These are phyloP conservation scores for Psittacula cyanocephala DNA, from an alignment of 2,113 vertebrate species.

Conservation along the genomic window DNA sequence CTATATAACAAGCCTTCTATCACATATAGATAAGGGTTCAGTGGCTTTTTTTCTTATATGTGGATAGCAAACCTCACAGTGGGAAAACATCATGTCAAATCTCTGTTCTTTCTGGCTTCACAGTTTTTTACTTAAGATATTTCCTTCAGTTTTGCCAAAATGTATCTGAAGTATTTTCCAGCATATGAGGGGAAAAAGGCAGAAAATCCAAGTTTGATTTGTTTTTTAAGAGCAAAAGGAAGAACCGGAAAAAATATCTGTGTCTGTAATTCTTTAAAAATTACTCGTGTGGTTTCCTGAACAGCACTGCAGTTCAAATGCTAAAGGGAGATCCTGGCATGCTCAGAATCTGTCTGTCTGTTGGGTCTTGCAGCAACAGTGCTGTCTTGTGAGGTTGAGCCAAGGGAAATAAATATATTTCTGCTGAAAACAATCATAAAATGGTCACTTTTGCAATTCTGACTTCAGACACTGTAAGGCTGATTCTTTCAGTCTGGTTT, in stretches of 20 bases:
- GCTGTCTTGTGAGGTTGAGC: not conserved
- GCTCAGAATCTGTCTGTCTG: not conserved
- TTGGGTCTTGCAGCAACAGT: not conserved
- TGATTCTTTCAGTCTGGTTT: not conserved
- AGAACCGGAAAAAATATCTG: not conserved
- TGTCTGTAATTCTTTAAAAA: conserved; percentile 14
- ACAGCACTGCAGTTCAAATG: not conserved
- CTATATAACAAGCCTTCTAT: not conserved
- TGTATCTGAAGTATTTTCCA: not conserved
- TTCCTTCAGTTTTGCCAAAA: conserved; percentile 41
- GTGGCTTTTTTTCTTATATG: not conserved
- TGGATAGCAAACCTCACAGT: not conserved
- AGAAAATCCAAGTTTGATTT: not conserved
- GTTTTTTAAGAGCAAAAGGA: not conserved
- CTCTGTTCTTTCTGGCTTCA: not conserved
- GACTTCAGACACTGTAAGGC: not conserved
- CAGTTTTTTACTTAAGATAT: not conserved
- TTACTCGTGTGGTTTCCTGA: not conserved
- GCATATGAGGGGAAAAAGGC: not conserved
- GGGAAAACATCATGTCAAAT: not conserved
- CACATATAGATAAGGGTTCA: not conserved
- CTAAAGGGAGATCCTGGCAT: not conserved
- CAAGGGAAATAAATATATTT: not conserved
- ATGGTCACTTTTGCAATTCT: not conserved
- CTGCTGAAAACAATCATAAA: not conserved